Percentiles rank a stretch among this genome's conserved stretches.
Evolutionary conservation across 1,140 invertebrate species (phyloP).

Genomic region (Drosophila rhopaloa): DNA sequence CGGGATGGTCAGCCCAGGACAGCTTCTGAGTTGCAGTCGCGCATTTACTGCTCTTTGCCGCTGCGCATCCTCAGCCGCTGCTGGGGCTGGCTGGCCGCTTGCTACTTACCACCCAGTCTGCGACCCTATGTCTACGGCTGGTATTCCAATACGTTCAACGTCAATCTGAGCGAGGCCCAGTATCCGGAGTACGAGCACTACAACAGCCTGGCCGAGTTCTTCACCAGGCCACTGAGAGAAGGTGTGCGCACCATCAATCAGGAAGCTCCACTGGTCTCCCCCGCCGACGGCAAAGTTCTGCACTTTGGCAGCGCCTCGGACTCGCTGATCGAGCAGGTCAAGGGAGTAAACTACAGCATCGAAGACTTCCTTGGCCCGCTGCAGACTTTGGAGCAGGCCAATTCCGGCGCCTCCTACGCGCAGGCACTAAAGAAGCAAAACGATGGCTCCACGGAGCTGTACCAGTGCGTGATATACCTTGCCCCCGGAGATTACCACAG

Average conservation of each 20-base stretch:
- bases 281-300: conserved; percentile 96
- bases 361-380: conserved; percentile 94
- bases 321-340: conserved; percentile 96
- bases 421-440: conserved; percentile 65
- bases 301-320: conserved; percentile 95
- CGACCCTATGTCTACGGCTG: conserved; percentile 91
- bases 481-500: conserved; percentile 99
- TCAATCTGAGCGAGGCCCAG: conserved; percentile 95
- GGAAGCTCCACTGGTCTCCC: conserved; percentile 91
- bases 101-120: conserved; percentile 92
- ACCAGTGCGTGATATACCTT: conserved; percentile 98
- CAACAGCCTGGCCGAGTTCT: conserved; percentile 96
- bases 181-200: conserved; percentile 92
- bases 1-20: conserved; percentile 57
- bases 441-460: conserved; percentile 89
- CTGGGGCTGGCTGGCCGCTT: conserved; percentile 94
- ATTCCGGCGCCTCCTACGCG: conserved; percentile 42
- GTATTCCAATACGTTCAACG: conserved; percentile 93
- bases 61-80: conserved; percentile 93
- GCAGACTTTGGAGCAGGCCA: conserved; percentile 78
- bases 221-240: conserved; percentile 92
- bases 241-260: conserved; percentile 91
- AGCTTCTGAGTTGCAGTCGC: conserved; percentile 74
- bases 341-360: conserved; percentile 97
- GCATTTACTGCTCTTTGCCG: conserved; percentile 90